Conservation (phyloP, 2,797 vertebrate genomes). For the Paramormyrops hopkinsi region DNA sequence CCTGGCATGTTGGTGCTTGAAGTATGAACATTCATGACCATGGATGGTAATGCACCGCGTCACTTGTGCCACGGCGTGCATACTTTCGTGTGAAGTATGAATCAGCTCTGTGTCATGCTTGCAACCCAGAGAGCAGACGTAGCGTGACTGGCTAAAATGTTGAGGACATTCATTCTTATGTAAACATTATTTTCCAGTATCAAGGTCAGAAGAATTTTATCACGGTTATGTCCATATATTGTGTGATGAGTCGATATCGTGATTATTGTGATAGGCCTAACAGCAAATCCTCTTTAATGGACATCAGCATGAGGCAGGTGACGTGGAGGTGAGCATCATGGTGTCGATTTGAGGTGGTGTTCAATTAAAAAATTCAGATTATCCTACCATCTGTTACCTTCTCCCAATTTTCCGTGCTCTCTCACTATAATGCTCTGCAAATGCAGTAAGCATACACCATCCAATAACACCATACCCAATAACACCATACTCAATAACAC, state of each 20-base stretch:
- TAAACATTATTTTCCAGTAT: not conserved
- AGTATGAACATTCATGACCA: not conserved
- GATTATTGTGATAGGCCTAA: not conserved
- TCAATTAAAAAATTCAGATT: not conserved
- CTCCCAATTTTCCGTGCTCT: not conserved
- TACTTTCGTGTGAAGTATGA: not conserved
- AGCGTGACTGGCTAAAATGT: not conserved
- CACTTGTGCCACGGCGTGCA: not conserved
- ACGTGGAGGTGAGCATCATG: not conserved
- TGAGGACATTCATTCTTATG: not conserved
- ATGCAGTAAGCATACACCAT: not conserved
- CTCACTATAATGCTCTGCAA: not conserved
- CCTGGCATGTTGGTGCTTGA: not conserved
- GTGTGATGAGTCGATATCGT: not conserved
- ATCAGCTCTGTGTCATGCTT: not conserved
- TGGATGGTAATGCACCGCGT: not conserved
- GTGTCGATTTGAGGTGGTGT: not conserved
- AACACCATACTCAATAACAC: not conserved
- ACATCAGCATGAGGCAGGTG: not conserved
- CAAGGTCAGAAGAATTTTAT: not conserved
- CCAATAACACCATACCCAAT: not conserved
- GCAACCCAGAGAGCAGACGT: not conserved
- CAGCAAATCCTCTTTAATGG: not conserved
- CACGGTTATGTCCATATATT: not conserved
- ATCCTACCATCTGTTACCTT: not conserved